These are phyloP conservation scores for Novumbra hubbsi DNA, from an alignment of 2,797 vertebrate genomes.

Conservation along the genomic window DNA sequence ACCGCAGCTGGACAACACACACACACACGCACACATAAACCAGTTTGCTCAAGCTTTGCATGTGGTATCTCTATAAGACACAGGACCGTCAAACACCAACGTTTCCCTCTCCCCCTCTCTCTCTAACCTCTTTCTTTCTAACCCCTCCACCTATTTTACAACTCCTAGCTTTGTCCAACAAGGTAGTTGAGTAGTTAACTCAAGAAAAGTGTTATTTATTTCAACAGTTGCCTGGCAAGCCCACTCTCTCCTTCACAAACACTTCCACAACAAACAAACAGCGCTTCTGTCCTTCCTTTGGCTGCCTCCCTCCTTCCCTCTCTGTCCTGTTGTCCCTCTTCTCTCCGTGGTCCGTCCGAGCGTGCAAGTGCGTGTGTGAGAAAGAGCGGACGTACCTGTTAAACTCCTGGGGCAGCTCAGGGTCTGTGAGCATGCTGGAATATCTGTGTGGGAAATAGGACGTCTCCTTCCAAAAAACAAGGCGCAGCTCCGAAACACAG, in stretches of 20 bases:
- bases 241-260: slow-evolving; percentile 26
- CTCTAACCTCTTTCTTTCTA: not conserved
- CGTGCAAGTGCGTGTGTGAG: slow-evolving; percentile 12
- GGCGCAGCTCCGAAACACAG: slow-evolving; percentile 82
- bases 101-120: not conserved
- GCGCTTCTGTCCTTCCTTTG: slow-evolving; percentile 17
- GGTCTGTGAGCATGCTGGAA: slow-evolving; percentile 98
- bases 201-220: not conserved
- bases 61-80: not conserved
- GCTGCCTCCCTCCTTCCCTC: not conserved
- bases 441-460: slow-evolving; percentile 81
- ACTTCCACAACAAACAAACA: slow-evolving; percentile 40
- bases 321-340: slow-evolving; percentile 28
- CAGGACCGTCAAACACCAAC: slow-evolving; percentile 12
- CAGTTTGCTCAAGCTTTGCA: slow-evolving; percentile 31
- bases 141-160: not conserved
- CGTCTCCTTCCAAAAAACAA: slow-evolving; percentile 79
- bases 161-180: not conserved
- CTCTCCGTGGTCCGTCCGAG: slow-evolving; percentile 28
- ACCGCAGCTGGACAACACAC: slow-evolving; percentile 25
- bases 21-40: slow-evolving; percentile 24
- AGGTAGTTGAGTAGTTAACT: not conserved
- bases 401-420: slow-evolving; percentile 98
- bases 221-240: slow-evolving; percentile 17
- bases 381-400: slow-evolving; percentile 86